Evolutionary conservation across 92 coral and sea anemone species (phyloP), one percentile per base, ranked within the genome.

Genomic region (Palythoa grandis): DNA sequence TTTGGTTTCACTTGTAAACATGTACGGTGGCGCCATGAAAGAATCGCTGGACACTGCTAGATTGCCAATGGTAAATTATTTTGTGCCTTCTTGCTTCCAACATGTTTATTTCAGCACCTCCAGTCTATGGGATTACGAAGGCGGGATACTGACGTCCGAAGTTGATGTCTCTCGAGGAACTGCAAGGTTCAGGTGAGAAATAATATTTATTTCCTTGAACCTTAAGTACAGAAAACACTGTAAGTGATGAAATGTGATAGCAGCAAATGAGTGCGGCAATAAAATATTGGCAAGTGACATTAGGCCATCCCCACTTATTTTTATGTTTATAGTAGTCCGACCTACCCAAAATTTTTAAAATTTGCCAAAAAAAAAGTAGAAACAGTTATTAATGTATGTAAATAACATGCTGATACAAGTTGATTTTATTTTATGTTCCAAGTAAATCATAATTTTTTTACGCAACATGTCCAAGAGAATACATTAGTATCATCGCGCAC

Each of bases 11-110:
- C 83, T 88, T 23, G 93, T 83, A 6, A 91, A 87, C 83, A 91
- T 91, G 93, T 91, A 91, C 56, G 93, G 93, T 0, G 93, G 93
- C 14, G 91, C 91, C 15, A 88, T 91, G 93, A 91, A 79, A 35
- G 93, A 78, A 52, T 87, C 93, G 7, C 76, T 91, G 60, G 77
- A 70, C 58, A 66, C 86, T 15, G 43, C 88, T 37, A 35, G 23
- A 24, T 73, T 63, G 3, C 35, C 38, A 1, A 63, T 61, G 10
- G 50, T 76, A 37, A 91, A 90, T 60, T 87, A 74, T 37, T 91
- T 91, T 70, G 86, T 79, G 7, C 93, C 93, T 1, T 88, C 91
- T 7, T 91, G 93, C 79, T 91, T 91, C 72, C 93, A 91, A 78
- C 93, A 91, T 52, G 85, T 87, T 0, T 91, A 91, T 47, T 77